Percentiles rank a stretch among this genome's conserved stretches.
These are phyloP conservation scores for Thalassarche chlororhynchos DNA, from an alignment of 2,113 vertebrate genomes.

Conservation along the genomic window DNA sequence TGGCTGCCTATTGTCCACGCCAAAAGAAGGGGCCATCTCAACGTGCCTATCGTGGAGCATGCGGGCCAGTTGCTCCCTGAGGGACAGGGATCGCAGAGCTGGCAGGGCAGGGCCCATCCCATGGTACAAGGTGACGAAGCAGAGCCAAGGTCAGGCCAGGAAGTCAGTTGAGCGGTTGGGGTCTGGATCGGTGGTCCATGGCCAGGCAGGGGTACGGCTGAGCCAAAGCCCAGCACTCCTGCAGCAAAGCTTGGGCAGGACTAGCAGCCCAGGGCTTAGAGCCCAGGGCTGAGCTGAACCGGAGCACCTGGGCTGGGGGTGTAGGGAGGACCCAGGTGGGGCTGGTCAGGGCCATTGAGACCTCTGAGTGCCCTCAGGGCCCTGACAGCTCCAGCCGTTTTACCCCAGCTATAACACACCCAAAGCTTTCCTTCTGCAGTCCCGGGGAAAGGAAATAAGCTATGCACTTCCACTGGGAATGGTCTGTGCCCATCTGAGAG, in stretches of 20 bases:
- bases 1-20: neutral
- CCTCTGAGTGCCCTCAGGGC: neutral
- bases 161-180: too few relatives aligned
- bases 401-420: neutral
- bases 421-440: neutral
- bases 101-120: neutral
- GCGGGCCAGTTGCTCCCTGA: neutral
- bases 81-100: rapidly evolving
- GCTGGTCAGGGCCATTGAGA: neutral
- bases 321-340: neutral
- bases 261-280: neutral
- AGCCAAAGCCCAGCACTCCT: neutral
- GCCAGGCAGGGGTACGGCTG: neutral
- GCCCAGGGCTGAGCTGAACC: neutral
- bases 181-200: rapidly evolving
- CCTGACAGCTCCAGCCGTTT: neutral
- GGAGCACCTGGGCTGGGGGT: neutral
- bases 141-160: neutral
- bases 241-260: neutral
- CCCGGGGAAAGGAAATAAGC: neutral
- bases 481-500: neutral
- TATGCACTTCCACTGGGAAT: neutral
- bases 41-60: rapidly evolving
- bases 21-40: neutral
- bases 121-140: too few relatives aligned